Conservation (phyloP, 2,888 invertebrate species). For the Drosophila differens region DNA sequence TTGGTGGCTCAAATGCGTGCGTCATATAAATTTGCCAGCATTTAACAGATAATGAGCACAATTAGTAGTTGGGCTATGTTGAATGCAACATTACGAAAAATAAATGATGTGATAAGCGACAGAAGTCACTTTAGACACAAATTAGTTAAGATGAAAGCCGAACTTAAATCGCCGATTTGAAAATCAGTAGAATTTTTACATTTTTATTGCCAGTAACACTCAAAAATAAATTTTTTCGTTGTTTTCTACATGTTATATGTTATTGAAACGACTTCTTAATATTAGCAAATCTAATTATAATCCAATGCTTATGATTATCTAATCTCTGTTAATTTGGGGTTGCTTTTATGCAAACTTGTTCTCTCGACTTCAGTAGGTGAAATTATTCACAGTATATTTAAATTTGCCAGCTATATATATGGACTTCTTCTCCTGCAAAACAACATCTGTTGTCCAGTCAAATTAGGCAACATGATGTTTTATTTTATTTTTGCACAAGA, state of each 20-base stretch:
- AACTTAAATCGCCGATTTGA: neutral
- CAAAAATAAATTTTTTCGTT: neutral
- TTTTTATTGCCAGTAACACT: neutral
- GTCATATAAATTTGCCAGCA: slow-evolving; percentile 76
- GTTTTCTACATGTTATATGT: neutral
- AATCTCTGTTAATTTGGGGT: neutral
- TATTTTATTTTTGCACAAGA: slow-evolving; percentile 44
- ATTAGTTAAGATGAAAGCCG: neutral
- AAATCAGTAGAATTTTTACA: neutral
- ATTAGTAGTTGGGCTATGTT: slow-evolving; percentile 62
- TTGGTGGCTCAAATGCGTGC: slow-evolving; percentile 68
- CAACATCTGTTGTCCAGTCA: slow-evolving; percentile 48
- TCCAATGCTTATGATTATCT: neutral
- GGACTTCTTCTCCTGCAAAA: neutral
- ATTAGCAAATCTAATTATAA: neutral
- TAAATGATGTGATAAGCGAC: slow-evolving; percentile 44
- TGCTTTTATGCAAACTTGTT: slow-evolving; percentile 1
- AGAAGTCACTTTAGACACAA: neutral
- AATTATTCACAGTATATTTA: slow-evolving; percentile 36
- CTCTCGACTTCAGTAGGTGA: neutral
- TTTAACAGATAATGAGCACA: slow-evolving; percentile 78
- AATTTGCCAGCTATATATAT: slow-evolving; percentile 13
- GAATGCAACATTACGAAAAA: slow-evolving; percentile 27
- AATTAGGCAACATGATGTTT: slow-evolving; percentile 46
- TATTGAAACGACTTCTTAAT: neutral